Evolutionary conservation across 2,797 vertebrate species (phyloP).

Genomic region (Halcyon smyrnensis): DNA sequence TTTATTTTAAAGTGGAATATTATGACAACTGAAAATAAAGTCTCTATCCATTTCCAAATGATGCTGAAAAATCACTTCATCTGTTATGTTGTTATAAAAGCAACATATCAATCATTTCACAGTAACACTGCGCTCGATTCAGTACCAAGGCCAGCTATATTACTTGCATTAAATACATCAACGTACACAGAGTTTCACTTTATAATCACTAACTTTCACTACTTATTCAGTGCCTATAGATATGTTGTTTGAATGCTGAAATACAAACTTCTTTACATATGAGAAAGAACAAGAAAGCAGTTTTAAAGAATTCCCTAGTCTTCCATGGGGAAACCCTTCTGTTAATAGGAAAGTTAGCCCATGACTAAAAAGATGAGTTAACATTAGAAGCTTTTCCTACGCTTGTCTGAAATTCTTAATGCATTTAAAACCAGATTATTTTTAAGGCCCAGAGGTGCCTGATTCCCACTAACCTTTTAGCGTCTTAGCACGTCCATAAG

Average conservation of each 20-base stretch:
- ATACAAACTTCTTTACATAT: neutral
- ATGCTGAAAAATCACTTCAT: constrained; percentile 38
- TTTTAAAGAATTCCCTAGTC: neutral
- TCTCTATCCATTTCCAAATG: constrained; percentile 25
- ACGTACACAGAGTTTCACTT: neutral
- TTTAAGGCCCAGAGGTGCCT: neutral
- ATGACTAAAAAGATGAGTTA: neutral
- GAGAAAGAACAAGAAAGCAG: neutral
- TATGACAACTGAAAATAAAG: constrained; percentile 52
- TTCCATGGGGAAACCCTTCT: neutral
- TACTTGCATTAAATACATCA: neutral
- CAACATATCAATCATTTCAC: constrained; percentile 42
- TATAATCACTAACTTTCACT: constrained; percentile 11
- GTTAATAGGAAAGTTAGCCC: neutral
- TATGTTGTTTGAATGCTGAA: neutral
- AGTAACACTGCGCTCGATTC: neutral
- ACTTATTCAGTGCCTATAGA: neutral
- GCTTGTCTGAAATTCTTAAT: neutral
- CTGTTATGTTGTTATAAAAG: constrained; percentile 25
- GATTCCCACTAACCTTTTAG: neutral
- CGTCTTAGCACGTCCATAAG: neutral
- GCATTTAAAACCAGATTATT: neutral
- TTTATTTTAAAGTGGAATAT: constrained; percentile 41
- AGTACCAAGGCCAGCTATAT: neutral
- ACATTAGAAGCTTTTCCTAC: neutral